These are phyloP conservation scores for Orycteropus afer DNA, from an alignment of 2,113 vertebrate genomes.

Conservation along the genomic window DNA sequence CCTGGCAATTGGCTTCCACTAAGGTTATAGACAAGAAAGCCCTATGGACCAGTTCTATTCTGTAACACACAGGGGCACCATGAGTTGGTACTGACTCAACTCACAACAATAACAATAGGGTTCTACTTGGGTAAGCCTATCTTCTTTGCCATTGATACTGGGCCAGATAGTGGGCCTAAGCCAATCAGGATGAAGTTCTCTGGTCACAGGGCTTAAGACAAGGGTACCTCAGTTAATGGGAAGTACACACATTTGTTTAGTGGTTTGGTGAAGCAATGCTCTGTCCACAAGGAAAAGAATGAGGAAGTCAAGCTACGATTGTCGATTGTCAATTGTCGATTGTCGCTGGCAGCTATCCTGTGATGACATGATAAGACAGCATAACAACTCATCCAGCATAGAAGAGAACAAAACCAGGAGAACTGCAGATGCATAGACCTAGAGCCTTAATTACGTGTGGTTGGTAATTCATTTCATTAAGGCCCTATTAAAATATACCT, in stretches of 20 bases:
- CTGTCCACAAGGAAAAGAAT: background rate
- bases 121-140: no score
- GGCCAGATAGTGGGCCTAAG: background rate
- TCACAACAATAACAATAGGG: no score
- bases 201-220: background rate
- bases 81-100: no score
- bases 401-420: background rate
- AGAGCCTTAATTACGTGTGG: background rate
- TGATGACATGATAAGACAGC: accelerated
- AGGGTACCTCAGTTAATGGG: no score
- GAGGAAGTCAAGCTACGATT: background rate
- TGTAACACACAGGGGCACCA: no score
- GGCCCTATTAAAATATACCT: background rate
- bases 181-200: background rate
- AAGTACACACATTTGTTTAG: background rate
- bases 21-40: no score
- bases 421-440: background rate
- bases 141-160: background rate
- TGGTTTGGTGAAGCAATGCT: background rate
- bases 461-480: background rate
- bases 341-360: background rate
- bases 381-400: background rate
- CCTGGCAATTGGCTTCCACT: no score
- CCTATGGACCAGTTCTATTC: no score
- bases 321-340: no score